A percentile compares a stretch with the other conserved stretches of the same genome.
These are phyloP conservation scores for Oligia latruncula DNA, from an alignment of 2,888 invertebrate genomes.

Conservation along the genomic window DNA sequence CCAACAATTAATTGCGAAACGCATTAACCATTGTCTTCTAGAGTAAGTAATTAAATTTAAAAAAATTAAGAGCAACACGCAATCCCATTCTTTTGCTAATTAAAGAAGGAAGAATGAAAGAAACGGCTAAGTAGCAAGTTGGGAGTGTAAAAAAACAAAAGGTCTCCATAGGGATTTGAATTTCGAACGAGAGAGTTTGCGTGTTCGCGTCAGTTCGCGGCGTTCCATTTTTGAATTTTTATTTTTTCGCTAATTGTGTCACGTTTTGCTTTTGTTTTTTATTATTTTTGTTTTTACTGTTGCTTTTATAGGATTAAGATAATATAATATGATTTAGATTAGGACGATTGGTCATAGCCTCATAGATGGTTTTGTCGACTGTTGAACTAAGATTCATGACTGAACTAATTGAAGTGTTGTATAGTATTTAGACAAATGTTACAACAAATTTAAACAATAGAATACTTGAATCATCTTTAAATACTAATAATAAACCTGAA, in stretches of 20 bases:
- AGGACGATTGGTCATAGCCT: slow-evolving; percentile 3
- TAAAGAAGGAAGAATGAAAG: slow-evolving; percentile 88
- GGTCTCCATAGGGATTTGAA: slow-evolving; percentile 81
- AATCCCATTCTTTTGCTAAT: slow-evolving; percentile 88
- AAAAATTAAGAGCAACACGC: slow-evolving; percentile 88
- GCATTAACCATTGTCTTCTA: slow-evolving; percentile 86
- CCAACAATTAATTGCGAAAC: slow-evolving; percentile 83
- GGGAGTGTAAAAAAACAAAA: slow-evolving; percentile 82
- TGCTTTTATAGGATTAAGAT: slow-evolving; percentile 50
- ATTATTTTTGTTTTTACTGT: slow-evolving; percentile 63
- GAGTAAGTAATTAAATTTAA: slow-evolving; percentile 86
- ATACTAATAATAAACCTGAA: too few relatives aligned
- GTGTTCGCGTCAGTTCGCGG: slow-evolving; percentile 83
- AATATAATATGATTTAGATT: slow-evolving; percentile 36
- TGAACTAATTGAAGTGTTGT: neutral
- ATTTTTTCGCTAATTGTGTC: slow-evolving; percentile 71
- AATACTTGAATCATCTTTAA: neutral
- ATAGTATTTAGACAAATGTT: neutral
- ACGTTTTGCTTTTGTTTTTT: slow-evolving; percentile 66
- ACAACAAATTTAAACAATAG: neutral
- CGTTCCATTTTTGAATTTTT: slow-evolving; percentile 82
- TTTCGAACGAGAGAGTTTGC: slow-evolving; percentile 85
- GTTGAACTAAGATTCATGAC: slow-evolving; percentile 3
- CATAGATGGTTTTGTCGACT: neutral
- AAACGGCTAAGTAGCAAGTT: slow-evolving; percentile 89